Base-by-base conservation (phyloP, 2,888 invertebrate genomes). In the Drosophila stalkeri region DNA sequence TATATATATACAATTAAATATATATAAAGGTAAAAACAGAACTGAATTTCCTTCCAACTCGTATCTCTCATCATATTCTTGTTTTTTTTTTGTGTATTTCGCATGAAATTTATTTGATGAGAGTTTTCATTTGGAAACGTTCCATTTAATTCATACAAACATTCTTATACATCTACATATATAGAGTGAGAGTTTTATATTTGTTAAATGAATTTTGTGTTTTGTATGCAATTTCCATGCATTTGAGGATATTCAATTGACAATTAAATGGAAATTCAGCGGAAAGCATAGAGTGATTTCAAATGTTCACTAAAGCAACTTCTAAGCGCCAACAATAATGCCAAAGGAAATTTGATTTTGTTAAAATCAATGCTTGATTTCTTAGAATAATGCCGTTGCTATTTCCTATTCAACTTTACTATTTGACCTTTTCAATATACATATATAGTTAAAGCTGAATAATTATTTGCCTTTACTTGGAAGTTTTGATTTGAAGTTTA, bases 291-390 rank as follows among this genome's bases (percentile, higher is more conserved):
- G 33, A 14, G 18, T 11, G 33, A 0, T 35, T 20, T 20, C 18
- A 35, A 51, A 51, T 20, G 7, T 12, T 12, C n/a, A 18, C 12
- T 51, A 18, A 51, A 33, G 18, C 31, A 12, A 18, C 3, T 8
- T 35, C 51, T 20, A 35, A 31, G n/a, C 31, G 49, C n/a, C 14
- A 46, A 14, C 14, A 14, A 14, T 18, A 44, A 23, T 16, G 16
- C 27, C 16, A 31, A 31, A 33, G 33, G 49, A 33, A 51, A 51
- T 51, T 33, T 51, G 49, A 51, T 33, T 51, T 33, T 12, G 12
- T 18, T 18, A 51, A 51, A 51, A 51, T 51, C 49, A 51, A 51
- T 51, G 49, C 12, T 33, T 0, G 33, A 51, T 18, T 51, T 51
- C 49, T 33, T 18, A 18, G 49, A 33, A 33, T 18, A 18, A 33